These are phyloP conservation scores for Drosophila lacicola DNA, from an alignment of 2,888 invertebrate genomes.

Conservation along the genomic window DNA sequence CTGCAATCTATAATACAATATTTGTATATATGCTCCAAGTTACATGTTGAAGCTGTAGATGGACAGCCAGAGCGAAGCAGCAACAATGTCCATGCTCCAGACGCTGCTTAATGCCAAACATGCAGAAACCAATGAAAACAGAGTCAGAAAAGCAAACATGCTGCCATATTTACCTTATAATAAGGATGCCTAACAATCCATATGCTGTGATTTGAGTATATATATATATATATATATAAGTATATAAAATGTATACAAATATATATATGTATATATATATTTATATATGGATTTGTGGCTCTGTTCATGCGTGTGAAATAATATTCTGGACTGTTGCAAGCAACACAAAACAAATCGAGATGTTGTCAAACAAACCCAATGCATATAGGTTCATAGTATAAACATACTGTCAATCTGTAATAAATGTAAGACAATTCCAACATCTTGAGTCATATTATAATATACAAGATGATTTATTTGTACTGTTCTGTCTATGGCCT, in stretches of 20 bases:
- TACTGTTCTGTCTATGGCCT: constrained; percentile 7
- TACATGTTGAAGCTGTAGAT: background rate
- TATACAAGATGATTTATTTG: constrained; percentile 53
- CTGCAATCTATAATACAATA: constrained; percentile 1
- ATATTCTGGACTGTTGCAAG: constrained; percentile 8
- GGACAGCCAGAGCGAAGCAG: background rate
- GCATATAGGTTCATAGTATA: background rate
- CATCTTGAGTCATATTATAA: constrained; percentile 31
- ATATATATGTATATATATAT: background rate
- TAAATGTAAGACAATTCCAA: constrained; percentile 3
- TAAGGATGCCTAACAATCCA: constrained; percentile 34
- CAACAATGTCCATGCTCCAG: background rate
- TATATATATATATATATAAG: background rate
- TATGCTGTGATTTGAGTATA: constrained; percentile 16
- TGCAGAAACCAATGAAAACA: constrained; percentile 25
- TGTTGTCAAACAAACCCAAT: constrained; percentile 16
- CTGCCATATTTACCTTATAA: constrained; percentile 36
- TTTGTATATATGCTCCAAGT: background rate
- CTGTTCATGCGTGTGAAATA: background rate
- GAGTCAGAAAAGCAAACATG: constrained; percentile 30
- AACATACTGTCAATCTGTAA: background rate
- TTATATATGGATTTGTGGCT: background rate
- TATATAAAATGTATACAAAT: no score
- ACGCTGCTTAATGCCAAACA: constrained; percentile 17
- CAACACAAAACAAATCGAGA: constrained; percentile 26